Percentiles rank a stretch among this genome's conserved stretches.
Evolutionary conservation across 2,888 invertebrate species (phyloP).

Genomic region (Portevinia maculata): DNA sequence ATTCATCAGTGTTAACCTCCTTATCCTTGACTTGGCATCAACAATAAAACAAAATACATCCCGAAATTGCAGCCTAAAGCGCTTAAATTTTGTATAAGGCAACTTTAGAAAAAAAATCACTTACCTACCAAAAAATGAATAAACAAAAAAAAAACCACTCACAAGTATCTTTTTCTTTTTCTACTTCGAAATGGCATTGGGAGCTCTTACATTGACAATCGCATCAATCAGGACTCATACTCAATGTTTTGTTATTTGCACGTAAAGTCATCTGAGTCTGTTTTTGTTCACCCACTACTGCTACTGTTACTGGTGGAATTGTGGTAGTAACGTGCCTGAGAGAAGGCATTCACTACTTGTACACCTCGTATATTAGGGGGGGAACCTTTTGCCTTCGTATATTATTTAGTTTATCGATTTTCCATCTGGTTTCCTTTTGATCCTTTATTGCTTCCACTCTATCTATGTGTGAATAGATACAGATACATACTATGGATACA

Average conservation of each 20-base stretch:
- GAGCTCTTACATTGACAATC: slow-evolving; percentile 65
- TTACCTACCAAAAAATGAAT: slow-evolving; percentile 13
- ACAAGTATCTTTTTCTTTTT: neutral
- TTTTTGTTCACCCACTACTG: slow-evolving; percentile 61
- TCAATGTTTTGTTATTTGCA: slow-evolving; percentile 73
- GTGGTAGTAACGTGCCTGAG: slow-evolving; percentile 32
- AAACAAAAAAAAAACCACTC: neutral
- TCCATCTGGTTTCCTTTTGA: slow-evolving; percentile 70
- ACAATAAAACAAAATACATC: neutral
- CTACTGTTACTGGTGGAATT: slow-evolving; percentile 2
- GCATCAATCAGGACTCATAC: slow-evolving; percentile 71
- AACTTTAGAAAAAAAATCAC: slow-evolving; percentile 46
- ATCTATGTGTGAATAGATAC: slow-evolving; percentile 46
- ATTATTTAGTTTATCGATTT: slow-evolving; percentile 74
- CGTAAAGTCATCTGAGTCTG: slow-evolving; percentile 72
- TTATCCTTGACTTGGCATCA: neutral
- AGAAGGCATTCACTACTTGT: slow-evolving; percentile 11
- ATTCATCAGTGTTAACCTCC: slow-evolving; percentile 37
- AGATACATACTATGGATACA: neutral
- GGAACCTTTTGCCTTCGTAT: slow-evolving; percentile 65
- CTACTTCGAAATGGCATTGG: slow-evolving; percentile 22
- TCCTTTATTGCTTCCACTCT: slow-evolving; percentile 69
- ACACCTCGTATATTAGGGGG: slow-evolving; percentile 39
- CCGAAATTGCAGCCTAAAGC: slow-evolving; percentile 18
- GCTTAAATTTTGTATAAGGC: slow-evolving; percentile 31